These are phyloP conservation scores for Passer montanus DNA, from an alignment of 2,113 vertebrate species.

Conservation along the genomic window DNA sequence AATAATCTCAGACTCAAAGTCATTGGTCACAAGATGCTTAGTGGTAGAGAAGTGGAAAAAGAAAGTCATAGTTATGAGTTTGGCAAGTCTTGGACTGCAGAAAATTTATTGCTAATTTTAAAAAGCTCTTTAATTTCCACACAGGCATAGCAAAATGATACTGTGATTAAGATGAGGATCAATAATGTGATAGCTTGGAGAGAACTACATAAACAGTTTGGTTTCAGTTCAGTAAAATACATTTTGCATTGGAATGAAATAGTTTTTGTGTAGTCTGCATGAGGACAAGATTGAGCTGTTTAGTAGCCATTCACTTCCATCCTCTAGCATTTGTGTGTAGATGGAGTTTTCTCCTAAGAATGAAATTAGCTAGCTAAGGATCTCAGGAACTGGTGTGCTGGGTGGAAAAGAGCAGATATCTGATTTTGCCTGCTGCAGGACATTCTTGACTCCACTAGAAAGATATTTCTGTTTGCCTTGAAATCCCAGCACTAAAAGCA, in stretches of 20 bases:
- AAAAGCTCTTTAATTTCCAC: not conserved
- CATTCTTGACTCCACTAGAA: not conserved
- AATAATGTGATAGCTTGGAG: not conserved
- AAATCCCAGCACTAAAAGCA: not conserved
- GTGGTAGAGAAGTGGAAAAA: not conserved
- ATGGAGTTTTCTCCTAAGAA: not conserved
- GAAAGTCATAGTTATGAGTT: not conserved
- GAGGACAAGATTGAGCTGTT: not conserved
- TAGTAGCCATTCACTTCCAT: not conserved
- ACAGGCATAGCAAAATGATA: not conserved
- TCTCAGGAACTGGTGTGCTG: not conserved
- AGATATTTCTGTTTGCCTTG: not conserved
- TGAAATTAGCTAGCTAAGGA: not conserved
- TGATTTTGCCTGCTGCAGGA: not conserved
- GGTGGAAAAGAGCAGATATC: not conserved
- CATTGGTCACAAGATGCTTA: not conserved
- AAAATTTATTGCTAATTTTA: not conserved
- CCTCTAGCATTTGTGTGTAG: not conserved
- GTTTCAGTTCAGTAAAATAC: not conserved
- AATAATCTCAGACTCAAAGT: not conserved
- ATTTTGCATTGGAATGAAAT: not conserved
- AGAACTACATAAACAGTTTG: not conserved
- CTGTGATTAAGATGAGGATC: not conserved
- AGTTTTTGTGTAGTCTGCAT: not conserved
- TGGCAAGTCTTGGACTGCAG: not conserved